A percentile compares a stretch with the other conserved stretches of the same genome.
Conservation (phyloP, 2,888 invertebrate species). For the Dasysyrphus tricinctus region DNA sequence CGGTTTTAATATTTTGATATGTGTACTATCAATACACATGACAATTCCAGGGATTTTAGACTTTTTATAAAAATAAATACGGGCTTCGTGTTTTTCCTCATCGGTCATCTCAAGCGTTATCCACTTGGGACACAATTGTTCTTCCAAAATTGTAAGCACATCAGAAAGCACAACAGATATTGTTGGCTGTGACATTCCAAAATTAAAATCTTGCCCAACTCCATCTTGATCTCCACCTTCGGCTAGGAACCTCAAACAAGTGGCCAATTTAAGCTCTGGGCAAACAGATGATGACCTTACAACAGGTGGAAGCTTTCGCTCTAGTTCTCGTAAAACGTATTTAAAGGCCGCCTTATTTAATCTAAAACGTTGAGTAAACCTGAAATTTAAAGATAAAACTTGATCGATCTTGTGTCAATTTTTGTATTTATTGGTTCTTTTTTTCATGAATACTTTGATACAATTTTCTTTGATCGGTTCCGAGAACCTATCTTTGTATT, state of each 20-base stretch:
- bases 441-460: too few relatives aligned
- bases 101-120: neutral
- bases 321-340: neutral
- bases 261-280: neutral
- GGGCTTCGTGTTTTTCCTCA: neutral
- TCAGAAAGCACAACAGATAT: neutral
- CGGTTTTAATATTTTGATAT: neutral
- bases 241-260: neutral
- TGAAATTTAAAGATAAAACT: neutral
- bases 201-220: neutral
- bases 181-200: neutral
- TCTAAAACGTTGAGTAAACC: neutral
- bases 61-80: neutral
- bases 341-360: neutral
- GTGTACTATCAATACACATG: slow-evolving; percentile 6
- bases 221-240: neutral
- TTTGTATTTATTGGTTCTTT: too few relatives aligned
- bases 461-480: too few relatives aligned
- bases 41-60: slow-evolving; percentile 1
- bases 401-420: too few relatives aligned
- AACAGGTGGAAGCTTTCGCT: neutral
- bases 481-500: too few relatives aligned
- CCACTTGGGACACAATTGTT: neutral
- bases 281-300: neutral
- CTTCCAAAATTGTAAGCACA: neutral